Percentiles rank a stretch among this genome's conserved stretches.
Conservation (phyloP, 92 coral and sea anemone genomes). For the Siderastrea radians region DNA sequence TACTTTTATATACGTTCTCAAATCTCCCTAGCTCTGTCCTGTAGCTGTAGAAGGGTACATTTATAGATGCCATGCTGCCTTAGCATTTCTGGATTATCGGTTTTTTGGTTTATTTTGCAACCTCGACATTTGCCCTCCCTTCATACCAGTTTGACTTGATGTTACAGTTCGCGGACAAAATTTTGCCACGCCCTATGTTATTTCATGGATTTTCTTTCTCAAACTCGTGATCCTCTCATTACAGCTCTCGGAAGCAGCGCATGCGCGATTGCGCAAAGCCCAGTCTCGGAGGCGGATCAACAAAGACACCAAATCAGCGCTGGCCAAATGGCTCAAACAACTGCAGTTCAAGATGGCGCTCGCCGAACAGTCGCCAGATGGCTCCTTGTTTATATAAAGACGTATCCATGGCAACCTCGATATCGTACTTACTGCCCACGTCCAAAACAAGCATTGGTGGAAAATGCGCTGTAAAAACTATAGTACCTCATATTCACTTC, state of each 20-base stretch:
- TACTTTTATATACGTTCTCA: too few species aligned
- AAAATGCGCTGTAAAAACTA: neutral
- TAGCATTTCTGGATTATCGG: too few species aligned
- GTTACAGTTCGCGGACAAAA: too few species aligned
- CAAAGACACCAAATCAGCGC: slow-evolving; percentile 83
- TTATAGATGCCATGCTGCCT: too few species aligned
- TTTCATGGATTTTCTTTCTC: neutral
- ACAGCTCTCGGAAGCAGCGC: slow-evolving; percentile 87
- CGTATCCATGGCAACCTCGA: neutral
- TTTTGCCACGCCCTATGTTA: too few species aligned
- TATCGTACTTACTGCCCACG: neutral
- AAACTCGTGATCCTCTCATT: neutral
- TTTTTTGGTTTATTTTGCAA: too few species aligned
- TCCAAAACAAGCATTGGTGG: neutral
- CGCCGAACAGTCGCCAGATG: slow-evolving; percentile 91
- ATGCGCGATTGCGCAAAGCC: slow-evolving; percentile 83
- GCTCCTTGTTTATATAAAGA: slow-evolving; percentile 43
- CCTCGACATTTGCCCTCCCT: too few species aligned
- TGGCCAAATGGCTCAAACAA: slow-evolving; percentile 97
- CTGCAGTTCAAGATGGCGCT: slow-evolving; percentile 97
- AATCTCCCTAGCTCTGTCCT: too few species aligned
- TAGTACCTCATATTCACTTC: too few species aligned
- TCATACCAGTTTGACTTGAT: too few species aligned
- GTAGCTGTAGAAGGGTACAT: too few species aligned
- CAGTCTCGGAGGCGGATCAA: slow-evolving; percentile 88